Conservation (phyloP, 2,797 vertebrate genomes). For the Aythya fuligula region DNA sequence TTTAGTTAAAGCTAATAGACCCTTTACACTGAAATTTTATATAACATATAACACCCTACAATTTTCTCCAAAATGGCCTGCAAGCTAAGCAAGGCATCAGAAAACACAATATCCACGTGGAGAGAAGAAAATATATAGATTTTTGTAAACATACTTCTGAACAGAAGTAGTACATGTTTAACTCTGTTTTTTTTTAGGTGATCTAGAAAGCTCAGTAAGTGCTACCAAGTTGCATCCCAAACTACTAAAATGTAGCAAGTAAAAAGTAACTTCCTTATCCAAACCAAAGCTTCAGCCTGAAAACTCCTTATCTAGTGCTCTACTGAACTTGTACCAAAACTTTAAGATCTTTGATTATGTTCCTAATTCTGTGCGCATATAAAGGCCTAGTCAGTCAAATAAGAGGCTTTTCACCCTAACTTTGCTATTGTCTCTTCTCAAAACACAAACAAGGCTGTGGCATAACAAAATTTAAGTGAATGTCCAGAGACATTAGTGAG, state of each 20-base stretch:
- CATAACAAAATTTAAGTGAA: not conserved
- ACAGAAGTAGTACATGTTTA: not conserved
- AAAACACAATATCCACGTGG: accelerated
- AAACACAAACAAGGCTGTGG: not conserved
- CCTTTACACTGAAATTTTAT: not conserved
- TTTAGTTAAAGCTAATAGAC: not conserved
- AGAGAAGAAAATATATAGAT: not conserved
- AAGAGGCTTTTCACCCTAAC: not conserved
- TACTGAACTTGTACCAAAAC: accelerated
- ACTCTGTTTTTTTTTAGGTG: not conserved
- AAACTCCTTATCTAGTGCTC: not conserved
- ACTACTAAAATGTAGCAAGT: not conserved
- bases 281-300: not conserved
- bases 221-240: not conserved
- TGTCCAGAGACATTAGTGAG: not conserved
- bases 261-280: not conserved
- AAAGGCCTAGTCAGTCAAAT: not conserved
- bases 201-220: not conserved
- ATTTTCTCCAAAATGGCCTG: not conserved
- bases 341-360: not conserved
- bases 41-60: not conserved
- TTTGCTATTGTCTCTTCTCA: not conserved
- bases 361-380: not conserved
- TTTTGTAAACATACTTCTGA: not conserved
- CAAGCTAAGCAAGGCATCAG: not conserved